These are phyloP conservation scores for Cariama cristata DNA, from an alignment of 2,113 vertebrate genomes.

Conservation along the genomic window DNA sequence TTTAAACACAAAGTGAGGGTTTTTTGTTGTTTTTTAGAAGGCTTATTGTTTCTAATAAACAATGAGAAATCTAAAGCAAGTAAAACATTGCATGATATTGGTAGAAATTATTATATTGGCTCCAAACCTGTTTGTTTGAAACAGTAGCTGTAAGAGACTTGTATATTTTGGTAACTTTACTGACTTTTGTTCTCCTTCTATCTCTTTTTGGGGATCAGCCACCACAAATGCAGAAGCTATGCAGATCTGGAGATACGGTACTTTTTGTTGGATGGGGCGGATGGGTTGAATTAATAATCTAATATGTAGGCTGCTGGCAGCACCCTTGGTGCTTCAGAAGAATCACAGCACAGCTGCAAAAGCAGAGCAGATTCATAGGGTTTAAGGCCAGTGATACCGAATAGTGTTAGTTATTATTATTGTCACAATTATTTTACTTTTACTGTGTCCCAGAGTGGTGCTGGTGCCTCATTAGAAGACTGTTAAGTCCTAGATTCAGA, in stretches of 20 bases:
- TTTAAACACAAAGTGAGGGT: neutral
- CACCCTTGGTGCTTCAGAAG: neutral
- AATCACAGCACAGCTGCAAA: conserved; percentile 27
- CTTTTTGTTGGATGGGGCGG: conserved; percentile 48
- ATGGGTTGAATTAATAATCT: conserved; percentile 3
- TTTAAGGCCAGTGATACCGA: neutral
- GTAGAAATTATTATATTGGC: conserved; percentile 20
- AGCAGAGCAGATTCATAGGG: neutral
- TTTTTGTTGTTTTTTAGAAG: neutral
- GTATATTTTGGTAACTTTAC: conserved; percentile 27
- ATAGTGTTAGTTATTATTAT: neutral
- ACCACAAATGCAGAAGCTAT: conserved; percentile 57
- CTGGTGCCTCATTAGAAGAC: neutral
- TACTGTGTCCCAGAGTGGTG: neutral
- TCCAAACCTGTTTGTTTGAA: conserved; percentile 23
- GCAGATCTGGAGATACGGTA: neutral
- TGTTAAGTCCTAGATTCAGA: neutral
- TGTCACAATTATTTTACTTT: neutral
- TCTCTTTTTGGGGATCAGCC: conserved; percentile 30
- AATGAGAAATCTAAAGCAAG: neutral
- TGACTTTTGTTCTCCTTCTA: conserved; percentile 6
- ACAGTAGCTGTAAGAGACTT: conserved; percentile 35
- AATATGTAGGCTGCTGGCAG: conserved; percentile 15
- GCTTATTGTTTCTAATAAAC: neutral
- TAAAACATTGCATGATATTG: neutral